Conservation (phyloP, 2,797 vertebrate genomes). For the Carcharodon carcharias region DNA sequence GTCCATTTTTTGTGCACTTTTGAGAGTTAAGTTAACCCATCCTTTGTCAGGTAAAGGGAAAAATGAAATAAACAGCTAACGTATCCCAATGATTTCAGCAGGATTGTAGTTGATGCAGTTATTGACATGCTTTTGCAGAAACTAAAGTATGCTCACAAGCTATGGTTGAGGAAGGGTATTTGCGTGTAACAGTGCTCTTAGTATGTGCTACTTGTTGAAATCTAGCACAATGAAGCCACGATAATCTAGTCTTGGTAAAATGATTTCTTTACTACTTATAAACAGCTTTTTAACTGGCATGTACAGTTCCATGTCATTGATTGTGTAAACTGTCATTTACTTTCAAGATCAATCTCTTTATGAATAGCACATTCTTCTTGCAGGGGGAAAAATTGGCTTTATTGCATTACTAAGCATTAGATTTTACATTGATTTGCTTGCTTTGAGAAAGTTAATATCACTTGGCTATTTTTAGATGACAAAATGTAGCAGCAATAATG, state of each 20-base stretch:
- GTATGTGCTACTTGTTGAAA: background rate
- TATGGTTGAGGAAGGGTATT: background rate
- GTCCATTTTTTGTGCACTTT: background rate
- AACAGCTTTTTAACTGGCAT: background rate
- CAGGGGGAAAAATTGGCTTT: background rate
- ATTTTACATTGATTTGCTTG: background rate
- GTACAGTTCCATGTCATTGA: background rate
- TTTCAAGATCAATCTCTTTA: background rate
- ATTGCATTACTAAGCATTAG: background rate
- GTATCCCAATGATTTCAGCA: background rate
- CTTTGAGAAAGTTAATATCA: background rate
- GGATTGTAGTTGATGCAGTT: background rate
- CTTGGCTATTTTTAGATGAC: background rate
- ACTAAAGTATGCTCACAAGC: background rate
- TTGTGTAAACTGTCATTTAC: background rate
- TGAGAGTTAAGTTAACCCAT: background rate
- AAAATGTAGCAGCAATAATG: background rate
- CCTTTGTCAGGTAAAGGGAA: background rate
- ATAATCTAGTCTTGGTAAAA: background rate
- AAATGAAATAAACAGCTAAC: background rate
- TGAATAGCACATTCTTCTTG: background rate
- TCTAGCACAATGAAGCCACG: background rate
- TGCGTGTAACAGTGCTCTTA: background rate
- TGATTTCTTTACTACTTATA: background rate
- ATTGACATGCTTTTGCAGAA: background rate